Evolutionary conservation across 2,797 vertebrate genomes (phyloP), one percentile per base, ranked within the genome.

Genomic region (Valencia hispanica): DNA sequence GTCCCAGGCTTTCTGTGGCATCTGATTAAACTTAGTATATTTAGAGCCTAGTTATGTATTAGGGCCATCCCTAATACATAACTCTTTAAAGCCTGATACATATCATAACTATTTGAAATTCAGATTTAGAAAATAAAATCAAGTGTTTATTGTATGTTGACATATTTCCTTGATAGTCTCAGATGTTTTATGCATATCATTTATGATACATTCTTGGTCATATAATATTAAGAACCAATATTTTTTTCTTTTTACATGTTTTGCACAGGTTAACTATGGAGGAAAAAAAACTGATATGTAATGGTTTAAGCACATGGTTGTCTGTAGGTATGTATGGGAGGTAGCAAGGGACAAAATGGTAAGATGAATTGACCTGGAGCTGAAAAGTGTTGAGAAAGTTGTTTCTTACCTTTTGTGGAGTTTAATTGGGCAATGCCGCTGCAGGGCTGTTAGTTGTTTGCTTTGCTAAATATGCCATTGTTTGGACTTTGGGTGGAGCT

Each of bases 391-490:
- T 61, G 59, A 32, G 59, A 20, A 59, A 59, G 27, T 14, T 59
- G 55, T 30, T 59, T 87, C 81, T 79, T 70, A 79, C 87, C 80
- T 78, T 81, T 76, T 85, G 71, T 68, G 72, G 70, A 73, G 83
- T 82, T 91, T 91, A 91, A 88, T 83, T 83, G 79, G 70, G 12
- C n/a, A 25, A 32, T 57, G 82, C 59, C 72, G 76, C 78, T 57
- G 72, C 45, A 25, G 71, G 68, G 80, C 82, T 85, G 85, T 91
- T 92, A 91, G 83, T 83, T 15, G 74, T 3, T 81, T 86, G 89
- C 89, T 88, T 84, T 74, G 79, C 84, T 88, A 72, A 85, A 90
- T 83, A 87, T 75, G 84, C 84, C 85, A 87, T 93, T 92, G 88
- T 88, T 89, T 84, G 84, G 86, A 87, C 89, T 91, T 84, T 84